These are phyloP conservation scores for Endotricha flammealis DNA, from an alignment of 2,888 invertebrate species.

Conservation along the genomic window DNA sequence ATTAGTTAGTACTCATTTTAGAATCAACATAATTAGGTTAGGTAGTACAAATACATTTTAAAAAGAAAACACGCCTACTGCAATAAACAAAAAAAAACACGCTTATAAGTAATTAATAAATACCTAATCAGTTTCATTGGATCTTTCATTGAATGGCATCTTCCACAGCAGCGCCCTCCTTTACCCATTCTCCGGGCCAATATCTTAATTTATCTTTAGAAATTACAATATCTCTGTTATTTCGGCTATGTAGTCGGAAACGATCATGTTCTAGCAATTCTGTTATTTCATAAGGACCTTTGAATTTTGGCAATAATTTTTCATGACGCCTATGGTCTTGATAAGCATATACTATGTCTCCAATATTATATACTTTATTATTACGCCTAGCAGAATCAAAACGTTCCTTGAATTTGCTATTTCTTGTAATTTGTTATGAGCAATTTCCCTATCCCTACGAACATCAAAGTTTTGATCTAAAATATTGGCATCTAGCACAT, in stretches of 20 bases:
- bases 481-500: neutral
- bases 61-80: too few species aligned
- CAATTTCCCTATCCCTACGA: constrained; percentile 3
- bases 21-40: too few species aligned
- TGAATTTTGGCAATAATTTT: constrained; percentile 21
- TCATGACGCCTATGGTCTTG: constrained; percentile 24
- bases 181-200: neutral
- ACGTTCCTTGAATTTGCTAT: constrained; percentile 4
- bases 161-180: too few species aligned
- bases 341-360: constrained; percentile 20
- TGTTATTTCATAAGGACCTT: constrained; percentile 19
- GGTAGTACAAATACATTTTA: too few species aligned
- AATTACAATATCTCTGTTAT: constrained; percentile 1
- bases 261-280: constrained; percentile 7
- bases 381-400: constrained; percentile 6
- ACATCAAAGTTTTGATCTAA: neutral
- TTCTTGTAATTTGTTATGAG: neutral
- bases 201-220: neutral
- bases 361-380: constrained; percentile 7
- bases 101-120: too few species aligned
- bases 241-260: neutral
- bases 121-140: too few species aligned
- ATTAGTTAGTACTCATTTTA: too few species aligned
- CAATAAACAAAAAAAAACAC: too few species aligned
- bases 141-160: too few species aligned